Base-by-base conservation (phyloP, 2,797 vertebrate species). In the Limosa lapponica region DNA sequence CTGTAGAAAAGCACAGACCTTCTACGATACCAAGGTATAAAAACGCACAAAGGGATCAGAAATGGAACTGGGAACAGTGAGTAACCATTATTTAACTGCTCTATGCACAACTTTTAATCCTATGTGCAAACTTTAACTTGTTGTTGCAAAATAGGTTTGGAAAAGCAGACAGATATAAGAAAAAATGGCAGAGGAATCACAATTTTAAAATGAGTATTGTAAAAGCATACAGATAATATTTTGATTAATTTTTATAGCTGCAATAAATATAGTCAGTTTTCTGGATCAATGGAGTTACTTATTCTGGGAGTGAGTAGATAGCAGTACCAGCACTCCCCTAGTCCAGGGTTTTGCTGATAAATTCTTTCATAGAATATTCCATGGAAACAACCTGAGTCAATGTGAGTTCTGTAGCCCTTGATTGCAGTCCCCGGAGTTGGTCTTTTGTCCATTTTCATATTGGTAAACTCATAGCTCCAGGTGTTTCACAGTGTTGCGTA, bases 211-310 rank as follows among this genome's bases (percentile, higher is more conserved):
- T 64, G 1, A 54, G 18, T 37, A 54, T 36, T 79, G 34, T 78
- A 69, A 83, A 93, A 62, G 43, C 11, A 0, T 69, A 54, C 37
- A 74, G 73, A 44, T 88, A 78, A 91, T 46, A 69, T 86, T 83
- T 83, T 51, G 46, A 88, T 83, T 83, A 64, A 54, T 84, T 90
- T 94, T 88, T 79, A 48, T 72, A 69, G 37, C 80, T 90, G 62
- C 49, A 65, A 89, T 72, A 91, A 91, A 72, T 52, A 23, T 34
- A 83, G 73, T 70, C 62, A 34, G 48, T 78, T 95, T 86, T 93
- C 85, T 87, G 77, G 74, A 89, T 93, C 88, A 69, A 2, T 92
- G 46, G 57, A 72, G n/a, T 74, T 90, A 83, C 23, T 88, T 95
- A 75, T 82, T 91, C 58, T 58, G 36, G 14, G 44, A 79, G 15